Conservation (phyloP, 2,888 invertebrate species). For the Cheilosia vulpina region DNA sequence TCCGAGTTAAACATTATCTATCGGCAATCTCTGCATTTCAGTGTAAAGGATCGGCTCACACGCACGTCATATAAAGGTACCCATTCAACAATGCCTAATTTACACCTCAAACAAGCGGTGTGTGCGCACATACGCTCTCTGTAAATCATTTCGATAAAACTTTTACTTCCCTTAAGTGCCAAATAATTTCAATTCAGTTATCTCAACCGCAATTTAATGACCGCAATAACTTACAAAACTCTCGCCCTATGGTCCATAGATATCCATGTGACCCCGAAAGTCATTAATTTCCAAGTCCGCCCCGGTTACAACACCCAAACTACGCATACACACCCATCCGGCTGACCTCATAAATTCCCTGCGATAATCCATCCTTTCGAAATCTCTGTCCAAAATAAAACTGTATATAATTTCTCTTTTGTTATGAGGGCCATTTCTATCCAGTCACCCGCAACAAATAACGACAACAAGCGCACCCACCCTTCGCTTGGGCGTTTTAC, state of each 20-base stretch:
- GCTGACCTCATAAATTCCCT: conserved; percentile 72
- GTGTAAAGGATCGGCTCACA: no score
- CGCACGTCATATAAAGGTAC: no score
- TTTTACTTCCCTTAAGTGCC: conserved; percentile 58
- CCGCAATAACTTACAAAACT: conserved; percentile 65
- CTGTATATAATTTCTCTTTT: conserved; percentile 69
- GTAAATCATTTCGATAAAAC: conserved; percentile 69
- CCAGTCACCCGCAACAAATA: conserved; percentile 72
- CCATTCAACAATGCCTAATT: no score
- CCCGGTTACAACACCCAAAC: conserved; percentile 23
- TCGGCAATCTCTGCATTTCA: no score
- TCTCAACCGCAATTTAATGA: conserved; percentile 74
- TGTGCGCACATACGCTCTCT: not conserved
- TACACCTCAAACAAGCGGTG: no score
- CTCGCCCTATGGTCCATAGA: conserved; percentile 58
- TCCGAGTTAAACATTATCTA: no score
- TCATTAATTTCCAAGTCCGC: conserved; percentile 62
- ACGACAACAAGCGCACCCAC: conserved; percentile 39
- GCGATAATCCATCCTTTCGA: conserved; percentile 74
- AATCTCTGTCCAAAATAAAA: conserved; percentile 68
- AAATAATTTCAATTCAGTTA: conserved; percentile 75
- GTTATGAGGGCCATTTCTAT: conserved; percentile 59
- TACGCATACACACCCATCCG: conserved; percentile 48
- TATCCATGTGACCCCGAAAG: conserved; percentile 55
- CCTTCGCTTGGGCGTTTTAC: conserved; percentile 8